Percentiles rank a stretch among this genome's conserved stretches.
Evolutionary conservation across 1,140 invertebrate genomes (phyloP).

Genomic region (Chironomus striatipennis): DNA sequence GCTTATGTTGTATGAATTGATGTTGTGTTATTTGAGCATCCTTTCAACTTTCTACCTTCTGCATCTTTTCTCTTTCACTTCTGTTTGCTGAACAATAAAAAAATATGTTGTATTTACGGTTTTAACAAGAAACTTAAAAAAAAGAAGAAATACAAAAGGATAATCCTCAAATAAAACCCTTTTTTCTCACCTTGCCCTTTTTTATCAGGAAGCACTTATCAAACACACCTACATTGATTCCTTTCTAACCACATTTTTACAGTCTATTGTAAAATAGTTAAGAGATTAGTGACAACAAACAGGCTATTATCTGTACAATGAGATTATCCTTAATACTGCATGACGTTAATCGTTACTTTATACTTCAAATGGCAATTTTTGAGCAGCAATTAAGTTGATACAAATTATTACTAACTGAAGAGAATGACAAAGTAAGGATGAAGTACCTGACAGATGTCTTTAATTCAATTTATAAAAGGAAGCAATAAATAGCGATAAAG

Average conservation of each 20-base stretch:
- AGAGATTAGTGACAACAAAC: too few species aligned
- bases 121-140: not conserved
- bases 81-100: not conserved
- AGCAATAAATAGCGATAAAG: not conserved
- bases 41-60: conserved; percentile 2
- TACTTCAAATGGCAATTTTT: too few species aligned
- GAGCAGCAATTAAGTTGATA: too few species aligned
- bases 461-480: not conserved
- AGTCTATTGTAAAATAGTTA: not conserved
- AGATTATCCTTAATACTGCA: too few species aligned
- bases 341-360: too few species aligned
- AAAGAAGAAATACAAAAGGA: not conserved
- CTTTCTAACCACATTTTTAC: not conserved
- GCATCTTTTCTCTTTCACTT: not conserved
- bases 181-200: not conserved
- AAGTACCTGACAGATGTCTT: not conserved
- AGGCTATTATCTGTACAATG: too few species aligned
- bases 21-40: not conserved
- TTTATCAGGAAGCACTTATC: conserved; percentile 22
- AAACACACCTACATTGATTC: conserved; percentile 19
- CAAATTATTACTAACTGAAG: too few species aligned
- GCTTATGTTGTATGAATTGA: not conserved
- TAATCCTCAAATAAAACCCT: not conserved
- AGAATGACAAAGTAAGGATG: too few species aligned
- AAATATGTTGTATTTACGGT: not conserved